Conservation (phyloP, 1,140 invertebrate genomes). For the Drosophila pseudoananassae region DNA sequence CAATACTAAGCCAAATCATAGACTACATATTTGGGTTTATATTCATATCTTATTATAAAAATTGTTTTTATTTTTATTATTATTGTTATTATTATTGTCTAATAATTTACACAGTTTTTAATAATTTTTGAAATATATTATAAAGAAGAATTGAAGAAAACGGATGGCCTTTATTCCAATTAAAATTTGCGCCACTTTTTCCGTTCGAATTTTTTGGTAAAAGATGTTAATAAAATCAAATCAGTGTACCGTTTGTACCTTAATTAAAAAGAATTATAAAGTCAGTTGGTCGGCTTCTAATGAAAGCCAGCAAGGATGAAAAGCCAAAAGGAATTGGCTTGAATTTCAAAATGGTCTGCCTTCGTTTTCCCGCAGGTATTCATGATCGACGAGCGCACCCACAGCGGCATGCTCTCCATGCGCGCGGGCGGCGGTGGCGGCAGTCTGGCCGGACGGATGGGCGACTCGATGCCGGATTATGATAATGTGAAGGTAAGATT, state of each 20-base stretch:
- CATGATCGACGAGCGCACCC: slow-evolving; percentile 84
- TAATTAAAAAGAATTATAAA: slow-evolving; percentile 21
- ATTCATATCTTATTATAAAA: no score
- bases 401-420: slow-evolving; percentile 72
- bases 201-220: not conserved
- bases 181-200: not conserved
- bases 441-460: slow-evolving; percentile 73
- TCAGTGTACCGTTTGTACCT: not conserved
- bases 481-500: slow-evolving; percentile 86
- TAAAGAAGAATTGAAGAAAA: no score
- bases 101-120: no score
- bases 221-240: not conserved
- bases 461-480: slow-evolving; percentile 85
- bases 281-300: slow-evolving; percentile 4
- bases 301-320: not conserved
- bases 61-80: no score
- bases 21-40: no score
- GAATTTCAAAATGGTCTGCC: not conserved
- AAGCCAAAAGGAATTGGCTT: not conserved
- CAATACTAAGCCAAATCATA: no score
- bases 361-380: slow-evolving; percentile 62
- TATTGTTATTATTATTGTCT: no score
- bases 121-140: no score
- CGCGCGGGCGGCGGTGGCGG: slow-evolving; percentile 68
- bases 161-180: not conserved